These are phyloP conservation scores for Aporophyla lueneburgensis DNA, from an alignment of 2,888 invertebrate genomes.

Conservation along the genomic window DNA sequence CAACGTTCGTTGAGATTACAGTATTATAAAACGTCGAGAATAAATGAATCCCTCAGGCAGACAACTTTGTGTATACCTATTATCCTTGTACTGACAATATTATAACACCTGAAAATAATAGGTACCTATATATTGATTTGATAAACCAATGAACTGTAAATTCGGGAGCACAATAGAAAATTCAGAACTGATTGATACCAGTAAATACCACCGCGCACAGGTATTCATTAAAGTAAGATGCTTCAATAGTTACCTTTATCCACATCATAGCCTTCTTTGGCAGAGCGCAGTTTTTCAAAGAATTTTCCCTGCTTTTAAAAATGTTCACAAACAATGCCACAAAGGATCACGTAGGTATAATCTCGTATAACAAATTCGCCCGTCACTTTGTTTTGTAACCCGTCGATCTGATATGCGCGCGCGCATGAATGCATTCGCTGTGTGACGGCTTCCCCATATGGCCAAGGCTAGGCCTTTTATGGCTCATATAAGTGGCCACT, in stretches of 20 bases:
- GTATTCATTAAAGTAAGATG: constrained; percentile 38
- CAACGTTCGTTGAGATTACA: constrained; percentile 20
- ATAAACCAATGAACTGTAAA: constrained; percentile 15
- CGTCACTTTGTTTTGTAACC: constrained; percentile 84
- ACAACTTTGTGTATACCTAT: background rate
- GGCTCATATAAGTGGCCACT: constrained; percentile 90
- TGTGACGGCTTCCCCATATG: constrained; percentile 89
- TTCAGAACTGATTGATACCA: background rate
- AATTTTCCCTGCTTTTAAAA: constrained; percentile 55
- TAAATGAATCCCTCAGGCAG: background rate
- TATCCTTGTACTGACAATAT: background rate
- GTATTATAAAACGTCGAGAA: constrained; percentile 5
- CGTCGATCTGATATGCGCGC: constrained; percentile 86
- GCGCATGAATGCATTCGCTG: constrained; percentile 89
- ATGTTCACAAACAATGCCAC: constrained; percentile 57
- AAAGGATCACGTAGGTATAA: constrained; percentile 65
- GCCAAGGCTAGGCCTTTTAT: constrained; percentile 90
- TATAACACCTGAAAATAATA: constrained; percentile 6
- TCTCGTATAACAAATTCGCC: constrained; percentile 78
- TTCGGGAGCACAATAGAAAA: constrained; percentile 2
- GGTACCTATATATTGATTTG: background rate
- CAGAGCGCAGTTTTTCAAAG: constrained; percentile 40
- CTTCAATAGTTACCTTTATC: constrained; percentile 49
- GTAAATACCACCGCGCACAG: constrained; percentile 2
- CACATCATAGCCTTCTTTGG: constrained; percentile 41